phyloP scores from a whole-genome alignment of 2,113 vertebrate genomes.

The Proterorhinus semilunaris region DNA sequence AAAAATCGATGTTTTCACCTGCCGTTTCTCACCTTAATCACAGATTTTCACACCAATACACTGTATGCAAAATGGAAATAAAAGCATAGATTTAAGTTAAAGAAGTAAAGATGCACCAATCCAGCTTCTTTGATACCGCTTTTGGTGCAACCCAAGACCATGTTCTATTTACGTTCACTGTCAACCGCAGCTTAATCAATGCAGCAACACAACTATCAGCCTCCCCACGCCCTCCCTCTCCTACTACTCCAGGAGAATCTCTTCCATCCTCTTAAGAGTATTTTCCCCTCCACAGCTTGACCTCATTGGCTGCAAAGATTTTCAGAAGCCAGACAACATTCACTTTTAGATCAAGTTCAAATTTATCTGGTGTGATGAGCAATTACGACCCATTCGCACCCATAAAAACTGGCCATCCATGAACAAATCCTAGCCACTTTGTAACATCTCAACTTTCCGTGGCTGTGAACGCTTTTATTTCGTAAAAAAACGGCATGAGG shows the following conservation, averaged over 20 bases:
- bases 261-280: not conserved
- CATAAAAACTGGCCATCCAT: not conserved
- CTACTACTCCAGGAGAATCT: no score
- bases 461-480: not conserved
- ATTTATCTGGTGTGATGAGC: not conserved
- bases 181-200: no score
- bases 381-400: conserved; percentile 3
- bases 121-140: no score
- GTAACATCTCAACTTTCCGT: not conserved
- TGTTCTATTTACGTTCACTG: no score
- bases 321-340: not conserved
- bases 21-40: no score
- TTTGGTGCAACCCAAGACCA: no score
- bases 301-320: not conserved
- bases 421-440: not conserved
- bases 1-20: no score
- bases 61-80: no score
- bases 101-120: no score
- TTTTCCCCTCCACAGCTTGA: not conserved
- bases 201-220: not conserved
- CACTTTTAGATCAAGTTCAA: not conserved
- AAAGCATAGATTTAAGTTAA: no score
- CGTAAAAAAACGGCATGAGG: conserved; percentile 23
- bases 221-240: not conserved
- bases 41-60: no score